Evolutionary conservation across 2,113 vertebrate species (phyloP).

Genomic region (Sminthopsis crassicaudata): DNA sequence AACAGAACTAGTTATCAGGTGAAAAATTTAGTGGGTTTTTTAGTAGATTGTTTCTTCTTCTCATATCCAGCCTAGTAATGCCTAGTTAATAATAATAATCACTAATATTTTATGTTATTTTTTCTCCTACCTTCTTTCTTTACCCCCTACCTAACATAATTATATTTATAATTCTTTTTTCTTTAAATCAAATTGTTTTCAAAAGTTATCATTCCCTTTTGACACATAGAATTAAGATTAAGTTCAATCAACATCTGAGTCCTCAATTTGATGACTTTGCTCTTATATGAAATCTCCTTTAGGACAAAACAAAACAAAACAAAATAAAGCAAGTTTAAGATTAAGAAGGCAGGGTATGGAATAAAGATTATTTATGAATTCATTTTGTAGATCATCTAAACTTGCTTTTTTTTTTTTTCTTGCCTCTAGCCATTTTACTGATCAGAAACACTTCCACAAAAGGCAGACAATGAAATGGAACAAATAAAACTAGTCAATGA

Average conservation of each 20-base stretch:
- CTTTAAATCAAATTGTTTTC: constrained; percentile 32
- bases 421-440: neutral
- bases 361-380: neutral
- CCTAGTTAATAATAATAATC: no score
- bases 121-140: neutral
- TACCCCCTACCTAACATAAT: neutral
- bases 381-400: constrained; percentile 26
- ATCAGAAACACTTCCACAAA: neutral
- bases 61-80: no score
- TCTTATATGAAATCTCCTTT: neutral
- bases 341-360: neutral
- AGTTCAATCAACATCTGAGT: neutral
- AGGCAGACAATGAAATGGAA: neutral
- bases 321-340: neutral
- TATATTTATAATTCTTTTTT: constrained; percentile 23
- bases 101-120: neutral
- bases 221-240: neutral
- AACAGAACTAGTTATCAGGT: constrained; percentile 6
- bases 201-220: constrained; percentile 30
- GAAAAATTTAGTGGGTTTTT: constrained; percentile 12
- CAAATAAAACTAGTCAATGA: neutral
- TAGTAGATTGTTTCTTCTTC: constrained; percentile 20
- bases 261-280: neutral
- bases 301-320: neutral
- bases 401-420: constrained; percentile 28